Percentiles rank a stretch among this genome's conserved stretches.
These are phyloP conservation scores for Eudemis profundana DNA, from an alignment of 2,888 invertebrate genomes.

Conservation along the genomic window DNA sequence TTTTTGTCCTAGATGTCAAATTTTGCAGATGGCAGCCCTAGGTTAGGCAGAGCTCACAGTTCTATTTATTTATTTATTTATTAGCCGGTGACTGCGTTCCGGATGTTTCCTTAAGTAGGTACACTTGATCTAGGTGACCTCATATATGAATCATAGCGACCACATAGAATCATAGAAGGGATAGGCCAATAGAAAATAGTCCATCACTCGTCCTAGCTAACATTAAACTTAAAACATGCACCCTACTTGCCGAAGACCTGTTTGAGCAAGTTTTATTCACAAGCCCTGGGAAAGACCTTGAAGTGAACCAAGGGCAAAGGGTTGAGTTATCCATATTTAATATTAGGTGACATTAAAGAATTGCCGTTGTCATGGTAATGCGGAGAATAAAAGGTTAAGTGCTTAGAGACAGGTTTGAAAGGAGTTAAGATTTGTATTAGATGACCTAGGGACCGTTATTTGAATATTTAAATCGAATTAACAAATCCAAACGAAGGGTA, in stretches of 20 bases:
- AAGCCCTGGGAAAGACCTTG: constrained; percentile 20
- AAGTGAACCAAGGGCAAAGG: constrained; percentile 9
- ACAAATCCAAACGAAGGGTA: no score
- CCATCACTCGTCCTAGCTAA: background rate
- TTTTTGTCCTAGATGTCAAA: no score
- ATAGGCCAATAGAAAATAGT: constrained; percentile 4
- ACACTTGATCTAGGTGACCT: background rate
- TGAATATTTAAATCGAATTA: no score
- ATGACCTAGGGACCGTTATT: background rate
- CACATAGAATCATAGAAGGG: background rate
- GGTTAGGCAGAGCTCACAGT: no score
- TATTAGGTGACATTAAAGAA: constrained; percentile 13
- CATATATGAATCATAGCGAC: background rate
- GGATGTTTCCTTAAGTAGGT: no score
- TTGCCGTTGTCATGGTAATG: constrained; percentile 18
- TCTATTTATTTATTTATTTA: no score
- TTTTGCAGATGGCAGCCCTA: no score
- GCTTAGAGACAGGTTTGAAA: background rate
- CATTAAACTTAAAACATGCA: constrained; percentile 12
- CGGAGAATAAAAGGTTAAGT: background rate
- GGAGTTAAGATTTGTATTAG: background rate
- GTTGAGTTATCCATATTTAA: constrained; percentile 12
- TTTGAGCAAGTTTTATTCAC: constrained; percentile 1
- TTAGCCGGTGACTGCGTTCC: no score
- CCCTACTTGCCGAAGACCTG: constrained; percentile 10